Evolutionary conservation across 1,140 invertebrate genomes (phyloP).

Genomic region (Notospermus geniculatus): DNA sequence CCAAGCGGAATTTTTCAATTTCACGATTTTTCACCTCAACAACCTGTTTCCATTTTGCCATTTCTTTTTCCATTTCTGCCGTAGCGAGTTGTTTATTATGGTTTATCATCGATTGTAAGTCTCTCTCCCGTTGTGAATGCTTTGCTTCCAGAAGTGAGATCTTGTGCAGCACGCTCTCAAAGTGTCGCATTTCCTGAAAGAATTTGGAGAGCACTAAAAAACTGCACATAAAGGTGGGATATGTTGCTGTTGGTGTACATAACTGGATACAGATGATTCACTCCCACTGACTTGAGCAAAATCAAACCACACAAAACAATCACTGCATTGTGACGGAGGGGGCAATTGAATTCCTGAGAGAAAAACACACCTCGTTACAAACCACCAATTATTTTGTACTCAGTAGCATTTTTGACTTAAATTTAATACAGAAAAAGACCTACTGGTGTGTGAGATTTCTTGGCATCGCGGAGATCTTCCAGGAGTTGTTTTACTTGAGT

Average conservation of each 20-base stretch:
- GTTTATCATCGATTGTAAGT: slow-evolving; percentile 43
- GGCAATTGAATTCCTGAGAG: no score
- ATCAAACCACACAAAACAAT: no score
- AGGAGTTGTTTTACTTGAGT: slow-evolving; percentile 39
- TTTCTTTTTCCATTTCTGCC: slow-evolving; percentile 38
- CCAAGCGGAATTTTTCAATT: slow-evolving; percentile 46
- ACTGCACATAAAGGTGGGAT: background rate
- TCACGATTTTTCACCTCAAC: slow-evolving; percentile 50
- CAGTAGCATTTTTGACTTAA: no score
- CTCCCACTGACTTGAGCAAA: no score
- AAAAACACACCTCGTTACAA: no score
- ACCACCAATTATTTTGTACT: no score
- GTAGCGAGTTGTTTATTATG: slow-evolving; percentile 33
- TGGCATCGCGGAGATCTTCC: slow-evolving; percentile 44
- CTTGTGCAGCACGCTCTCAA: slow-evolving; percentile 46
- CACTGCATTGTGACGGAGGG: no score
- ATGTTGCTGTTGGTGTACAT: background rate
- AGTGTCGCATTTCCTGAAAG: slow-evolving; percentile 52
- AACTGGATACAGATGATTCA: no score
- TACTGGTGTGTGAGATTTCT: slow-evolving; percentile 46
- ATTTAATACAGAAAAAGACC: no score
- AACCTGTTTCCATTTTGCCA: slow-evolving; percentile 44
- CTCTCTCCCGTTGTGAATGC: slow-evolving; percentile 41
- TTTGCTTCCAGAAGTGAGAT: slow-evolving; percentile 44
- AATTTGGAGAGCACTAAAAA: slow-evolving; percentile 6